A percentile compares a stretch with the other conserved stretches of the same genome.
Conservation (phyloP, 2,888 invertebrate genomes). For the Cenopis cana region DNA sequence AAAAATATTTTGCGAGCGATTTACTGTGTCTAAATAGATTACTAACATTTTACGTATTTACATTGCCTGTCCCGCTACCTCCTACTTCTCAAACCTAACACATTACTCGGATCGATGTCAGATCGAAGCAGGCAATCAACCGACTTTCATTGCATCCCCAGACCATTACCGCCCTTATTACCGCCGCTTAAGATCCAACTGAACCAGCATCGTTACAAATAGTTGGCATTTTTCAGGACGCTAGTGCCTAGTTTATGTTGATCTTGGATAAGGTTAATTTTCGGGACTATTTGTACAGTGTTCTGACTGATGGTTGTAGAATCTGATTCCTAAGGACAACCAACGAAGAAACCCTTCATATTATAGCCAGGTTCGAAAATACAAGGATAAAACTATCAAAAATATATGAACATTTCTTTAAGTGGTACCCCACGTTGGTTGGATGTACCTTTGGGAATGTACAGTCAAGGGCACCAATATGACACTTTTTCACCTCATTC, state of each 20-base stretch:
- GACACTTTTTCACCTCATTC: too few relatives aligned
- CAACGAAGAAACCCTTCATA: not conserved
- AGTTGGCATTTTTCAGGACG: constrained; percentile 45
- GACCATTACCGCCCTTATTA: constrained; percentile 20
- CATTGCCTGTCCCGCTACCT: constrained; percentile 15
- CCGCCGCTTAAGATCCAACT: constrained; percentile 17
- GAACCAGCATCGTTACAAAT: constrained; percentile 27
- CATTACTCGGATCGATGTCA: constrained; percentile 74
- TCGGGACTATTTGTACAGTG: constrained; percentile 27
- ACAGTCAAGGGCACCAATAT: too few relatives aligned
- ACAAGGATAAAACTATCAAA: too few relatives aligned
- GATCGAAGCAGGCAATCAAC: constrained; percentile 74
- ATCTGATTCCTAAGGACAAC: constrained; percentile 13
- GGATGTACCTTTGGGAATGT: too few relatives aligned
- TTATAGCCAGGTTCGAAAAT: not conserved
- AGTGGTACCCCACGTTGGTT: too few relatives aligned
- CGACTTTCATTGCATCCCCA: constrained; percentile 50
- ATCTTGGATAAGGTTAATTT: constrained; percentile 48
- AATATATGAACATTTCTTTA: too few relatives aligned
- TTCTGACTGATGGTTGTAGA: constrained; percentile 46
- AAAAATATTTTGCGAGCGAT: too few relatives aligned
- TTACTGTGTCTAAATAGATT: not conserved
- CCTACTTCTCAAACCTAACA: constrained; percentile 11
- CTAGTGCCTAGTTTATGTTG: constrained; percentile 47
- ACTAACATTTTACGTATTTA: not conserved